Percentiles rank a stretch among this genome's conserved stretches.
phyloP scores from a whole-genome alignment of 37 sponge, comb jelly and placozoan genomes.

The Agelas oroides region DNA sequence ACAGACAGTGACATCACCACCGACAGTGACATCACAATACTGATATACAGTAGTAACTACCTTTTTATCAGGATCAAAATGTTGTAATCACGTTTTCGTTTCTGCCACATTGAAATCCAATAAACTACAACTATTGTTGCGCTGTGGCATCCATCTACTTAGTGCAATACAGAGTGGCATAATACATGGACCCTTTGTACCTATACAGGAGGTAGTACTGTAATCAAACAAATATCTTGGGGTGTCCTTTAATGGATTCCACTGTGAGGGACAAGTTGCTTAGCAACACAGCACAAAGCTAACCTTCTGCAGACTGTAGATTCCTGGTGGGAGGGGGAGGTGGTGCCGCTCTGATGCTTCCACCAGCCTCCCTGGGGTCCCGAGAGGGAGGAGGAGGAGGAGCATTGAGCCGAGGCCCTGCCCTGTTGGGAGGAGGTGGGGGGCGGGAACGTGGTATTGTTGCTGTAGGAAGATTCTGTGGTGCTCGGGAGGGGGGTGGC shows the following conservation, averaged over 20 bases:
- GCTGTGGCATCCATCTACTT: no score
- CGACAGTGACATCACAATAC: not conserved
- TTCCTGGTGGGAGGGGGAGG: conserved; percentile 56
- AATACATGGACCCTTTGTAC: no score
- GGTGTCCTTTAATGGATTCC: no score
- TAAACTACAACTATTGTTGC: no score
- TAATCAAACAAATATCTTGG: no score
- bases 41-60: no score
- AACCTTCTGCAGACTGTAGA: not conserved
- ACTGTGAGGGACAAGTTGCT: not conserved
- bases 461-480: conserved; percentile 6
- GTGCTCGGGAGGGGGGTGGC: conserved; percentile 9
- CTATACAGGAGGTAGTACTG: no score
- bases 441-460: conserved; percentile 57
- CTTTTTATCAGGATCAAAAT: no score
- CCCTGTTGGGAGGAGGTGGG: conserved; percentile 63
- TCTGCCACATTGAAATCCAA: no score
- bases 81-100: no score
- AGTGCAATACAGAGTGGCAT: no score
- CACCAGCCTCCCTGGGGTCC: conserved; percentile 7
- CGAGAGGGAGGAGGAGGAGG: conserved; percentile 54
- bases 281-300: no score
- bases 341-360: conserved; percentile 9
- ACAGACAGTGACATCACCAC: not conserved
- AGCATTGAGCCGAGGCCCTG: conserved; percentile 8